Evolutionary conservation across 2,113 vertebrate species (phyloP), one percentile per base, ranked within the genome.

Genomic region (Neotoma lepida): DNA sequence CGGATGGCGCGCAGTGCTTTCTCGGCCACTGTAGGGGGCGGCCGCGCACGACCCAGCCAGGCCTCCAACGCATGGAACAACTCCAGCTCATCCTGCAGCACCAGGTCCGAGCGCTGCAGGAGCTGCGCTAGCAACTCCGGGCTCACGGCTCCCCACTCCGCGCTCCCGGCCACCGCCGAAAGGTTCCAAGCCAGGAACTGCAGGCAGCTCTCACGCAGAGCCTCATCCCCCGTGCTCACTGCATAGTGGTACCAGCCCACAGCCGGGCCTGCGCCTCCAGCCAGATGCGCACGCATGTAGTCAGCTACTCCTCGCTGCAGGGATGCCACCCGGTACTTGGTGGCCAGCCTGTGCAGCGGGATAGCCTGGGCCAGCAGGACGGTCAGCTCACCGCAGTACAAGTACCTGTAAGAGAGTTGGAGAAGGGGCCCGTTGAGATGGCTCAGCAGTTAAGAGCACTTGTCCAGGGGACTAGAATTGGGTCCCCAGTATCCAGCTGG

Each of bases 241-340:
- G 99, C 99, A 0, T 99, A 99, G 97, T 99, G 98, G 90, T 99
- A 99, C 99, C 99, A 99, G 95, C 98, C 98, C 39, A 99, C 99
- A 13, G 99, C 99, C 0, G 99, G 99, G 81, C 99, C 99, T 0
- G 98, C 98, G 2, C 98, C 98, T 0, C 98, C 98, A 0, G 99
- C 98, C 84, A 99, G 99, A 63, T 99, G 98, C 81, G 98, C 98
- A 93, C 97, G 99, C 99, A 99, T 99, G 97, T 99, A 99, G 18
- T 99, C 99, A 0, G 98, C 98, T 71, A 99, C 97, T 0, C 99
- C 99, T 0, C 98, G 98, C 97, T 99, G 99, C 39, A 99, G 98
- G 56, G 98, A 98, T 71, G 96, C 95, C 58, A 99, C 99, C 0
- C 98, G 97, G 93, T 99, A 99, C 94, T 99, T 99, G 91, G 98